Percentiles rank a stretch among this genome's conserved stretches.
Evolutionary conservation across 2,113 vertebrate species (phyloP).

Genomic region (Periophthalmus modestus): DNA sequence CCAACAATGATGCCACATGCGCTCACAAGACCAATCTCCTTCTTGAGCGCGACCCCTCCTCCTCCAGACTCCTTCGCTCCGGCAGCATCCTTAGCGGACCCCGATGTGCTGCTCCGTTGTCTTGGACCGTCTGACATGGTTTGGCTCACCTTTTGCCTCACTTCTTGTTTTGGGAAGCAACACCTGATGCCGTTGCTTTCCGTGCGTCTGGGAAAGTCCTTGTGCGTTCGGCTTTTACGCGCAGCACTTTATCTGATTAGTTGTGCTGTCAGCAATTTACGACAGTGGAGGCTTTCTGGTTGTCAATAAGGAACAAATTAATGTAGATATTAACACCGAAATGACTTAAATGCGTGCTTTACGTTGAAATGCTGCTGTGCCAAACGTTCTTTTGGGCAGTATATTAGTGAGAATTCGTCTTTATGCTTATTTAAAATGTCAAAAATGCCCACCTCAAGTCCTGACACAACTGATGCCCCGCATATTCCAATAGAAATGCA

Average conservation of each 20-base stretch:
- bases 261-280: slow-evolving; percentile 36
- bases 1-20: slow-evolving; percentile 92
- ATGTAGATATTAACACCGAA: background rate
- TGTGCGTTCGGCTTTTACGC: slow-evolving; percentile 21
- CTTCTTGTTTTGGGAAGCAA: background rate
- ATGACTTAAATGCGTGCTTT: background rate
- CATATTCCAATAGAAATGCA: slow-evolving; percentile 38
- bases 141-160: background rate
- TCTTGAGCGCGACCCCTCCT: slow-evolving; percentile 86
- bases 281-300: background rate
- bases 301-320: background rate
- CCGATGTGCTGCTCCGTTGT: slow-evolving; percentile 67
- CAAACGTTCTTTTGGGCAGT: background rate
- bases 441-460: slow-evolving; percentile 22
- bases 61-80: slow-evolving; percentile 56
- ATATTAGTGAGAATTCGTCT: no score
- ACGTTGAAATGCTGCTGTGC: background rate
- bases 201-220: background rate
- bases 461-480: slow-evolving; percentile 1
- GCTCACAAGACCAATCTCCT: slow-evolving; percentile 90
- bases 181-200: slow-evolving; percentile 13
- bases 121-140: slow-evolving; percentile 81
- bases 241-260: slow-evolving; percentile 25
- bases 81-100: slow-evolving; percentile 59
- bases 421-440: background rate